These are phyloP conservation scores for Noctuana brunneofusca DNA, from an alignment of 2,888 invertebrate species.

Conservation along the genomic window DNA sequence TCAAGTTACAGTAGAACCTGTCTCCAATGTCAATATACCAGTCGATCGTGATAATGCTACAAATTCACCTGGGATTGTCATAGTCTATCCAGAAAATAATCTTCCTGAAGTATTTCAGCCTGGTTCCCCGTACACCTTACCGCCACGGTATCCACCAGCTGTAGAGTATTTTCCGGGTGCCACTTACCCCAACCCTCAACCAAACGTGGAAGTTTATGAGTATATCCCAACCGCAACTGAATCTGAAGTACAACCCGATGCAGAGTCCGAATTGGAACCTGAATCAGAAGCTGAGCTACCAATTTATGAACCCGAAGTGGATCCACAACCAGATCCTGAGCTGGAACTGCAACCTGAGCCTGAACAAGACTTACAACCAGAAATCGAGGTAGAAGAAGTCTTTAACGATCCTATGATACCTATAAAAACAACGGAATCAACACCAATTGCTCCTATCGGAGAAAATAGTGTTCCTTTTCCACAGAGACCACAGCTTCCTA, in stretches of 20 bases:
- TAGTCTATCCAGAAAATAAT: constrained; percentile 36
- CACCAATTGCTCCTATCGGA: neutral
- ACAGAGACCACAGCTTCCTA: neutral
- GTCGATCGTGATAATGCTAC: constrained; percentile 2
- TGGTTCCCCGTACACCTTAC: neutral
- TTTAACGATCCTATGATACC: neutral
- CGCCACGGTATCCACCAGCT: constrained; percentile 4
- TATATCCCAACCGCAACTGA: neutral
- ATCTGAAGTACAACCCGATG: neutral
- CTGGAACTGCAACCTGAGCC: neutral
- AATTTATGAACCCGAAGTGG: neutral
- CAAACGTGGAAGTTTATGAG: neutral
- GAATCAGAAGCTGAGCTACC: neutral
- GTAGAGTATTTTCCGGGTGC: neutral
- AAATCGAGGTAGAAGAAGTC: neutral
- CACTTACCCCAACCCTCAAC: neutral
- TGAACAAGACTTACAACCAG: neutral
- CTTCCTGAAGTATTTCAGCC: too few relatives aligned
- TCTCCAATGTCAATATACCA: neutral
- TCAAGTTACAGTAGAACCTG: neutral
- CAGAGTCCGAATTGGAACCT: neutral
- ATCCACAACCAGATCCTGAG: constrained; percentile 8
- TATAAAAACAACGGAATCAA: neutral
- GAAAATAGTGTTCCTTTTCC: neutral
- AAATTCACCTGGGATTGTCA: constrained; percentile 15